Conservation (phyloP, 2,113 vertebrate species). For the Pagrus major region DNA sequence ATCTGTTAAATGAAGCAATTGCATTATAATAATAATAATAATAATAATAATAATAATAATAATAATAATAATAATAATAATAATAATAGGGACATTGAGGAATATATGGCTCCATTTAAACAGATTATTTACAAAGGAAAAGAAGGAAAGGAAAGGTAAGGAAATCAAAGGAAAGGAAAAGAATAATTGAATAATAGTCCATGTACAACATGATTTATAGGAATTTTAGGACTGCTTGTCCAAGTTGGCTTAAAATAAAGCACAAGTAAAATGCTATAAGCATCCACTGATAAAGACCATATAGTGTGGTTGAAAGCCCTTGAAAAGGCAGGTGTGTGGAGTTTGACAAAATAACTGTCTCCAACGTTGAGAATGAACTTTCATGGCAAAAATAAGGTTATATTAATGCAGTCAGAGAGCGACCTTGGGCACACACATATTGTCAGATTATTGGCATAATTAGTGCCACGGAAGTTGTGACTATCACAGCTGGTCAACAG, state of each 20-base stretch:
- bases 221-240: no score
- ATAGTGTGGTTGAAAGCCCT: not conserved
- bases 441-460: not conserved
- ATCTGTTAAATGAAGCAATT: not conserved
- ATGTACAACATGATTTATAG: no score
- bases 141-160: not conserved
- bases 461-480: not conserved
- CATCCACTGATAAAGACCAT: not conserved
- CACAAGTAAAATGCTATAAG: no score
- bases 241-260: no score
- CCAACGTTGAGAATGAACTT: not conserved
- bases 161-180: not conserved
- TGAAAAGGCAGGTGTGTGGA: not conserved
- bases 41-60: no score
- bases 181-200: no score
- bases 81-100: not conserved
- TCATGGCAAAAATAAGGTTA: no score
- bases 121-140: not conserved
- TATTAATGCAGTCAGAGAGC: not conserved
- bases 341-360: no score
- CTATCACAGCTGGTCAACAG: slow-evolving; percentile 1
- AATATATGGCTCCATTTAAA: not conserved
- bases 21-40: no score
- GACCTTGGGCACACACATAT: not conserved
- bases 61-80: no score